phyloP scores from a whole-genome alignment of 2,113 vertebrate species.

The Labeo catla region DNA sequence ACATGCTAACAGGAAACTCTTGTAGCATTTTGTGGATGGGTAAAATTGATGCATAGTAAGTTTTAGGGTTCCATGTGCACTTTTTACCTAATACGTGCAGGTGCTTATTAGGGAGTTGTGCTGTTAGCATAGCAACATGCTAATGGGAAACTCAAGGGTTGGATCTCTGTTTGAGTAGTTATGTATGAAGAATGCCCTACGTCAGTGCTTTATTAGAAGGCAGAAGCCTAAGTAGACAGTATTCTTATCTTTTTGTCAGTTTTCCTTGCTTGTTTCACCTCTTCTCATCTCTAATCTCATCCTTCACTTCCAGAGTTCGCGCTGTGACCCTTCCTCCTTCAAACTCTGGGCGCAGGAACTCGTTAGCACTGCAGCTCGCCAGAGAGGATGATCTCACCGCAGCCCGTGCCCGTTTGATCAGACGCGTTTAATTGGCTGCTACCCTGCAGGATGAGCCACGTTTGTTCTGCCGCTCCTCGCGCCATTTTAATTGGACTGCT shows the following conservation, averaged over 20 bases:
- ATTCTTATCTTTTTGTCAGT: background rate
- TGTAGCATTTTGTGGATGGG: too few relatives aligned
- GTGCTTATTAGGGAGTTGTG: background rate
- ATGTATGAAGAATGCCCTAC: background rate
- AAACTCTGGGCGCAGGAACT: conserved; percentile 41
- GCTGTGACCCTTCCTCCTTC: conserved; percentile 15
- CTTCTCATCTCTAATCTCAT: background rate
- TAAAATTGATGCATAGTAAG: too few relatives aligned
- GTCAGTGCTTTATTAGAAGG: background rate
- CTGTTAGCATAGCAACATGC: background rate
- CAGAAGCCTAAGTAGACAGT: background rate
- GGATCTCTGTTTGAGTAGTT: background rate
- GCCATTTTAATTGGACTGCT: conserved; percentile 52
- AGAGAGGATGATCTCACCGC: conserved; percentile 33
- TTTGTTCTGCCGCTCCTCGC: conserved; percentile 36
- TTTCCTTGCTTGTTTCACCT: background rate
- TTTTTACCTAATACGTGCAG: background rate
- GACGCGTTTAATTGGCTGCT: conserved; percentile 52
- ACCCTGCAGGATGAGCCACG: conserved; percentile 35
- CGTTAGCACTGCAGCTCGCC: conserved; percentile 40
- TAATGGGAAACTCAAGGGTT: background rate
- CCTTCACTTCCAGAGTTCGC: background rate
- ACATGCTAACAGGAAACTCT: too few relatives aligned
- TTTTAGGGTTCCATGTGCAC: background rate
- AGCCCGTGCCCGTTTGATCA: conserved; percentile 46